Conservation (phyloP, 2,888 invertebrate genomes). For the Drosophila subsilvestris region DNA sequence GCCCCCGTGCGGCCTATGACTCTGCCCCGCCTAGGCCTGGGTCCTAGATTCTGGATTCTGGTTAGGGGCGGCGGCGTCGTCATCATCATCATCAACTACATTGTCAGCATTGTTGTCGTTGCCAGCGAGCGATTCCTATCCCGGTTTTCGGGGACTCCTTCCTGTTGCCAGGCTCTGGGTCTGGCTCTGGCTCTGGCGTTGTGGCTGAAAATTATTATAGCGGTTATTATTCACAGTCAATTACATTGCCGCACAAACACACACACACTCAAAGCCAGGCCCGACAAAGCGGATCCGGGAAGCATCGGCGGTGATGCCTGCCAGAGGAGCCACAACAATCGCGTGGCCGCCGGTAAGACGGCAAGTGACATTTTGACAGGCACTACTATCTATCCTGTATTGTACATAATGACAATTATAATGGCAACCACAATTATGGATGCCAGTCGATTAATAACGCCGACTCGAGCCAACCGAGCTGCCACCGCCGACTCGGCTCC, state of each 20-base stretch:
- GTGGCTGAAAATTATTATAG: constrained; percentile 79
- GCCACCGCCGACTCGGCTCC: no score
- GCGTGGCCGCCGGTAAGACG: constrained; percentile 53
- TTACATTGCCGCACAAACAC: constrained; percentile 71
- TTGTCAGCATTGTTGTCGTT: constrained; percentile 51
- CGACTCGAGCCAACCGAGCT: constrained; percentile 21
- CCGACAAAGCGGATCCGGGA: constrained; percentile 2
- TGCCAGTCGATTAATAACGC: constrained; percentile 75
- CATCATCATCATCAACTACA: constrained; percentile 72
- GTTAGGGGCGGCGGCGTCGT: not conserved
- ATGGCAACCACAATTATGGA: constrained; percentile 77
- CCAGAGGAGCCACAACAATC: constrained; percentile 40
- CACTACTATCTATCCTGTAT: constrained; percentile 74
- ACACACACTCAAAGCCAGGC: constrained; percentile 21
- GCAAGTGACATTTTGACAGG: constrained; percentile 73
- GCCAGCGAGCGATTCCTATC: constrained; percentile 10
- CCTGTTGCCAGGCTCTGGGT: constrained; percentile 48
- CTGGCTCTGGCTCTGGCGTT: constrained; percentile 55
- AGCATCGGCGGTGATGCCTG: constrained; percentile 12
- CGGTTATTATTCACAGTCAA: constrained; percentile 81
- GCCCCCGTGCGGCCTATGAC: not conserved
- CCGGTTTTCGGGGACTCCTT: constrained; percentile 42
- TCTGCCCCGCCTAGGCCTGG: not conserved
- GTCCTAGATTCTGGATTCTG: not conserved
- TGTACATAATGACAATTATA: constrained; percentile 79